Evolutionary conservation across 1,140 invertebrate genomes (phyloP), one percentile per base, ranked within the genome.

Genomic region (Anastrepha obliqua): DNA sequence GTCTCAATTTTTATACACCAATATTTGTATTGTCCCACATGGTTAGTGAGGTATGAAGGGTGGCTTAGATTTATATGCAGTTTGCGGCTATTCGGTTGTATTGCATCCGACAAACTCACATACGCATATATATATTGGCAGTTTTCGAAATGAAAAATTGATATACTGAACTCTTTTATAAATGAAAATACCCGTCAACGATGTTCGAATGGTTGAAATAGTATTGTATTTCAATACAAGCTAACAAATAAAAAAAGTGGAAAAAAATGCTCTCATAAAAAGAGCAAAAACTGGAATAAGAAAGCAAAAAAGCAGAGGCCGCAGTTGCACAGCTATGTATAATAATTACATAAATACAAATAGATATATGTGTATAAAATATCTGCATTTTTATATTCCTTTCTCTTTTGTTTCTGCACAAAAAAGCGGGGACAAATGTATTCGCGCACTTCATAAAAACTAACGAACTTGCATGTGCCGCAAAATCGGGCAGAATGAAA

Each of bases 371-470:
- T 13, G 39, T 42, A 47, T 44, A 74, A 74, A 74, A 44, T 44
- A 74, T 74, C 11, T 74, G 39, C 67, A 74, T 74, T 74, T 74
- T 74, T 74, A 74, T 74, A 74, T 74, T 74, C 42, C 67, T 44
- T n/a, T 74, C 17, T 47, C 67, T 44, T 74, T 74, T 74, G 67
- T 74, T 74, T 65, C 42, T 6, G 39, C 17, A 44, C 42, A 47
- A 74, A 74, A 74, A 74, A 74, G 42, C 0, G 51, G 51, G 42
- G 29, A 39, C 13, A 47, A 74, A 47, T 47, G 65, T 11, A 74
- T 74, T 17, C 39, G 29, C 39, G 15, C 67, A 74, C 39, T 74
- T 74, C 67, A 74, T 74, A 74, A 74, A 74, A 74, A 74, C 67
- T 74, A 74, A 74, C 67, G 67, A 42, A 74, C 67, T 74, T 42